Evolutionary conservation across 2,888 invertebrate species (phyloP), one percentile per base, ranked within the genome.

Genomic region (Corbicula japonica): DNA sequence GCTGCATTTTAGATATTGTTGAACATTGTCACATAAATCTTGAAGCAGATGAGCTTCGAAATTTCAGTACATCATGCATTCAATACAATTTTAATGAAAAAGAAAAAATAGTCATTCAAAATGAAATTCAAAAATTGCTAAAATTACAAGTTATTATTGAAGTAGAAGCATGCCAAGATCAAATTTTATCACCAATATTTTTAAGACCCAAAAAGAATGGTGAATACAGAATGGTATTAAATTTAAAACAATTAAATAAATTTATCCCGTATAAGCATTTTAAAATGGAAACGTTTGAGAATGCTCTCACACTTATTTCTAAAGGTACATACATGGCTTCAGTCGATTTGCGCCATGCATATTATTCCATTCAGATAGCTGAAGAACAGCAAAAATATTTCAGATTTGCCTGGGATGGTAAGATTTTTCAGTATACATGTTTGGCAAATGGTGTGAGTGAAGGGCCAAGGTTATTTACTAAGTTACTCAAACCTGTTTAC

Each of bases 401-500:
- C 4, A 26, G 73, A 35, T 83, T 80, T 52, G 23, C 23, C 15
- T 83, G 80, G 77, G 21, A 69, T 6, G 60, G 34, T 8, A 54
- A 60, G 4, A 68, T 68, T 12, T 84, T 50, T 61, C 75, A 83
- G 26, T 83, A 61, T 35, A 77, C 69, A 23, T 73, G 74, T 28
- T 35, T 84, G 10, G 58, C 78, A 32, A 77, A 78, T 75, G 80
- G 78, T 1, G 35, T 78, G 2, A 34, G 48, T n/a, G 71, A 62
- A 35, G 75, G 72, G 12, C 84, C 78, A 4, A 46, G 70, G 30
- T 1, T 73, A 0, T 80, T 80, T 46, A 84, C 80, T 15, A 81
- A 84, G 34, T 18, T 84, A 2, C 18, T 84, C 26, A 81, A 76
- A 32, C 78, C 80, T 15, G 63, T 84, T 15, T 73, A 66, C 56